These are phyloP conservation scores for Dolichotis patagonum DNA, from an alignment of 2,113 vertebrate species.

Conservation along the genomic window DNA sequence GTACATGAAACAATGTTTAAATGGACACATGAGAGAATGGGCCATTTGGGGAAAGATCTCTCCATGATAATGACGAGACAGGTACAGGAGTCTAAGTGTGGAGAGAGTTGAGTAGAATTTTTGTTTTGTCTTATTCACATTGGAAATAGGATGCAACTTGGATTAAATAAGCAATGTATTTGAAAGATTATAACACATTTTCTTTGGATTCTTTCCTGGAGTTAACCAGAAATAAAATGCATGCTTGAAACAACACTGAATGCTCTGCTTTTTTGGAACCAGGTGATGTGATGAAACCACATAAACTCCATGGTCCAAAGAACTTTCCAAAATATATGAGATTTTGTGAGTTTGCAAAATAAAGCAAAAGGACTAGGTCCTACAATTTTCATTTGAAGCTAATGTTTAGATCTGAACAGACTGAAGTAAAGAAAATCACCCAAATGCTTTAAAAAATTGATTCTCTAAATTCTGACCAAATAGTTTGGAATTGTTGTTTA, in stretches of 20 bases:
- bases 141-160: background rate
- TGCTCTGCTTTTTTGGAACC: background rate
- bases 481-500: conserved; percentile 69
- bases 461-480: conserved; percentile 75
- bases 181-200: background rate
- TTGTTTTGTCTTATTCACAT: background rate
- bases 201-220: background rate
- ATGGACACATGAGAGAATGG: background rate
- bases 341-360: background rate
- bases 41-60: background rate
- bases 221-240: background rate
- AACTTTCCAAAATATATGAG: background rate
- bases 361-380: background rate
- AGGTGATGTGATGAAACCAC: background rate
- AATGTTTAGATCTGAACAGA: conserved; percentile 60
- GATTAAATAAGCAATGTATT: background rate
- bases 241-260: background rate
- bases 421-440: conserved; percentile 67
- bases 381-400: conserved; percentile 29
- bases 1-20: background rate
- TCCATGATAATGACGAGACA: background rate
- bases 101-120: background rate
- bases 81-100: background rate
- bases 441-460: conserved; percentile 33
- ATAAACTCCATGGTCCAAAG: background rate